Evolutionary conservation across 2,113 vertebrate genomes (phyloP).

Genomic region (Nansenia antarctica): DNA sequence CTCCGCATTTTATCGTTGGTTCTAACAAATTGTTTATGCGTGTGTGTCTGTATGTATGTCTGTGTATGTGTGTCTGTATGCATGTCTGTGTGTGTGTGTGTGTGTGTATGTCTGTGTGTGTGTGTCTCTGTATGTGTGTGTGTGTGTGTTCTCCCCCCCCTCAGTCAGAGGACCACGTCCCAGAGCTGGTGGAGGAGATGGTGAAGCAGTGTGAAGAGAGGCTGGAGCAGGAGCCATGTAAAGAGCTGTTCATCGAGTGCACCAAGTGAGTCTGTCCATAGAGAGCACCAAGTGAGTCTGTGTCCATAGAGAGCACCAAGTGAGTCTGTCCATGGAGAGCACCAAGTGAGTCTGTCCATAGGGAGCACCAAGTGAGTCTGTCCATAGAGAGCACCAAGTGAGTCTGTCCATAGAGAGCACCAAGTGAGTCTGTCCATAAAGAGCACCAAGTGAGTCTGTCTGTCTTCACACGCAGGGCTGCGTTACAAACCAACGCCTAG

Average conservation of each 20-base stretch:
- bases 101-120: neutral
- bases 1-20: no score
- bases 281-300: slow-evolving; percentile 89
- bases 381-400: no score
- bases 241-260: slow-evolving; percentile 95
- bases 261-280: slow-evolving; percentile 87
- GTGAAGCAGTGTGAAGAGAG: slow-evolving; percentile 81
- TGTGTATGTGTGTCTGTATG: no score
- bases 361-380: slow-evolving; percentile 89
- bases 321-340: no score
- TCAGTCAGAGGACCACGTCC: slow-evolving; percentile 87
- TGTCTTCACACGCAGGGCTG: neutral
- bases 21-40: no score
- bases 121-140: neutral
- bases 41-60: no score
- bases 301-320: slow-evolving; percentile 95
- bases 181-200: slow-evolving; percentile 85
- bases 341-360: no score
- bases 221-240: slow-evolving; percentile 88
- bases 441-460: no score
- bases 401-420: slow-evolving; percentile 95
- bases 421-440: slow-evolving; percentile 85
- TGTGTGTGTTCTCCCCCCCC: neutral
- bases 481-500: no score
- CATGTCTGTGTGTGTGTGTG: no score